These are phyloP conservation scores for Holacanthella duospinosa DNA, from an alignment of 2,888 invertebrate species.

Conservation along the genomic window DNA sequence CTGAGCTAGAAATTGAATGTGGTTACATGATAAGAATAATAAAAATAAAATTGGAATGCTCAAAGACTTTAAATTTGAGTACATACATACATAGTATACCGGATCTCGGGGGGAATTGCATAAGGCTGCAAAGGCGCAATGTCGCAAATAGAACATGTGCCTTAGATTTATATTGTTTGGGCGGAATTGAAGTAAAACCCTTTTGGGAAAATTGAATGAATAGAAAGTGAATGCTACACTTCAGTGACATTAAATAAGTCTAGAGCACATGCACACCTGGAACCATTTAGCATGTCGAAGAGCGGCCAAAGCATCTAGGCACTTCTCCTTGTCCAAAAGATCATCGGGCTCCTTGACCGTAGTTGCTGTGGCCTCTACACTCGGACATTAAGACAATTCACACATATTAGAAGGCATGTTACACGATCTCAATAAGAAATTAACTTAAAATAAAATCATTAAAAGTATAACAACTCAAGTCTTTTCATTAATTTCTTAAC, in stretches of 20 bases:
- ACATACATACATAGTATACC: too few relatives aligned
- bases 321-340: conserved; percentile 96
- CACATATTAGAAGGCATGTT: conserved; percentile 17
- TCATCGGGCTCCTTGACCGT: conserved; percentile 60
- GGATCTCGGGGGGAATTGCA: too few relatives aligned
- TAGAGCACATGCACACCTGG: conserved; percentile 64
- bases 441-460: not conserved
- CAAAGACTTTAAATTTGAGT: too few relatives aligned
- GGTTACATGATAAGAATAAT: too few relatives aligned
- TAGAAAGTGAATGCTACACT: conserved; percentile 13
- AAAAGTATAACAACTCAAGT: not conserved
- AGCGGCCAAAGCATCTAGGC: conserved; percentile 99
- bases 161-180: conserved; percentile 28
- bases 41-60: too few relatives aligned
- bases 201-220: conserved; percentile 9
- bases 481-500: too few relatives aligned
- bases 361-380: conserved; percentile 38
- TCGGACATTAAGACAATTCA: conserved; percentile 37
- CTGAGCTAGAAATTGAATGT: too few relatives aligned
- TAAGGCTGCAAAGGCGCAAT: conserved; percentile 42
- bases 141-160: conserved; percentile 35
- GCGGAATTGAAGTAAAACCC: not conserved
- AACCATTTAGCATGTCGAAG: conserved; percentile 99
- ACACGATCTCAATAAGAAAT: not conserved
- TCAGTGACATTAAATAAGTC: conserved; percentile 28